phyloP scores from a whole-genome alignment of 2,113 vertebrate species.

The Aplodontia rufa region DNA sequence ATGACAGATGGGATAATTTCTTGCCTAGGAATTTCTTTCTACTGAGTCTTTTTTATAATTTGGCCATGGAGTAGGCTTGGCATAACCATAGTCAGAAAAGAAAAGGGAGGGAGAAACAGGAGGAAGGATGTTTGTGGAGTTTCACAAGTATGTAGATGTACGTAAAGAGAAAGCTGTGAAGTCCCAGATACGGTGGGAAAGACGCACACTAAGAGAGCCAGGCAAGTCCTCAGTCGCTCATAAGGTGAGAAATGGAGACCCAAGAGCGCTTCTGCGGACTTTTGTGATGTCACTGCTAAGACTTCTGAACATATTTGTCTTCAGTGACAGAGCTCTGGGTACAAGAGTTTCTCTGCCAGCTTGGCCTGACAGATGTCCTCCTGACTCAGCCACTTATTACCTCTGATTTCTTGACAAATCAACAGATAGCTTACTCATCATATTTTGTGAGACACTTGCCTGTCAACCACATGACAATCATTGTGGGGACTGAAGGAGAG shows the following conservation, averaged over 20 bases:
- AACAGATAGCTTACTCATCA: neutral
- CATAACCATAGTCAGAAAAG: neutral
- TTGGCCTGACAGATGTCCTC: neutral
- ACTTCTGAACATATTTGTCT: neutral
- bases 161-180: neutral
- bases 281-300: neutral
- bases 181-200: too few relatives aligned
- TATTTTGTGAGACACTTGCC: too few relatives aligned
- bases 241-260: neutral
- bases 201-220: too few relatives aligned
- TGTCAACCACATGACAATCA: neutral
- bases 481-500: neutral
- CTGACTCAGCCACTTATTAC: neutral
- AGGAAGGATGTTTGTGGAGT: neutral
- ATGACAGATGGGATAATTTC: neutral
- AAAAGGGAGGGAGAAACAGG: neutral
- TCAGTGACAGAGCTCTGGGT: neutral
- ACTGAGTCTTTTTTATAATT: neutral
- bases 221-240: too few relatives aligned
- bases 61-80: neutral
- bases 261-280: neutral
- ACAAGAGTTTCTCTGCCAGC: too few relatives aligned
- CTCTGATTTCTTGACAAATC: neutral
- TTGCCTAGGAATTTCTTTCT: neutral
- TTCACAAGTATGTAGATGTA: neutral